Evolutionary conservation across 1,140 invertebrate genomes (phyloP).

Genomic region (Drosophila cardini): DNA sequence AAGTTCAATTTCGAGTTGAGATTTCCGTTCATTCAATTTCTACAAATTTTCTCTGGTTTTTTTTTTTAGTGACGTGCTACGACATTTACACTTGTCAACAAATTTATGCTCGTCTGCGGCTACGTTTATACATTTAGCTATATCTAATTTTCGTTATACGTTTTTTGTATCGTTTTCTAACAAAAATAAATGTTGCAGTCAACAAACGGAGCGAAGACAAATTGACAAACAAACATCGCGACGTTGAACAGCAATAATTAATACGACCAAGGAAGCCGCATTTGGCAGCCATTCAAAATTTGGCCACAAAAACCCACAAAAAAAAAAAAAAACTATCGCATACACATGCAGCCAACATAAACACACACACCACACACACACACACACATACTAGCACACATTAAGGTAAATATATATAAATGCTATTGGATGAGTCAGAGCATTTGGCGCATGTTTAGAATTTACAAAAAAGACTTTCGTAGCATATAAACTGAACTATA

Average conservation of each 20-base stretch:
- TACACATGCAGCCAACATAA: constrained; percentile 22
- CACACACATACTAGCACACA: constrained; percentile 18
- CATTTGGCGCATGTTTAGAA: constrained; percentile 81
- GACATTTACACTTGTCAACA: constrained; percentile 80
- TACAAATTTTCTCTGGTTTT: neutral
- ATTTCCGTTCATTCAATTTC: constrained; percentile 28
- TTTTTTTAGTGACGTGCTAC: neutral
- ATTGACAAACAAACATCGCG: constrained; percentile 83
- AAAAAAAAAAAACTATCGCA: constrained; percentile 46
- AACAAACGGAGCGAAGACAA: constrained; percentile 80
- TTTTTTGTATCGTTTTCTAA: constrained; percentile 25
- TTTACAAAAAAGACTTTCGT: constrained; percentile 63
- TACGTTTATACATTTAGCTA: constrained; percentile 29
- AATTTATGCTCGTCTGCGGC: constrained; percentile 59
- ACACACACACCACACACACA: constrained; percentile 20
- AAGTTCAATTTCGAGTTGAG: constrained; percentile 68
- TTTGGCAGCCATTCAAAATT: constrained; percentile 81
- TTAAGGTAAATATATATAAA: constrained; percentile 28
- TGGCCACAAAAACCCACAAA: constrained; percentile 52
- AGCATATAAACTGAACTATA: constrained; percentile 37
- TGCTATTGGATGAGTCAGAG: constrained; percentile 65
- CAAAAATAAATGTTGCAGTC: constrained; percentile 72
- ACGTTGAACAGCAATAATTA: constrained; percentile 82
- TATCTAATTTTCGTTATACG: constrained; percentile 1
- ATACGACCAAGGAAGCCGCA: constrained; percentile 81